These are phyloP conservation scores for Acronicta psi DNA, from an alignment of 2,888 invertebrate species.

Conservation along the genomic window DNA sequence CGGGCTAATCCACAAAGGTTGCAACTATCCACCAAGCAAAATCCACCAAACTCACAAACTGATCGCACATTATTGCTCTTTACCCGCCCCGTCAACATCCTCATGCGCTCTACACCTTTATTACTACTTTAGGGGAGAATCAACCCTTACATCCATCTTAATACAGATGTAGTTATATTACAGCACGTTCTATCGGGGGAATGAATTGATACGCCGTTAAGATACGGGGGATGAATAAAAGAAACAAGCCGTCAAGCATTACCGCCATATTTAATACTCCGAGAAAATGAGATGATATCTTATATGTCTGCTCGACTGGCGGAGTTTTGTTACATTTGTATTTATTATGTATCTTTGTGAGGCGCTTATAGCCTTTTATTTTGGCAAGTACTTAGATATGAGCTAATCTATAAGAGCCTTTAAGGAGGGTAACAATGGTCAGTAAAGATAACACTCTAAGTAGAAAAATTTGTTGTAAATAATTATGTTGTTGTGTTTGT, in stretches of 20 bases:
- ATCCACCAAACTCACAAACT: too few relatives aligned
- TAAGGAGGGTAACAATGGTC: background rate
- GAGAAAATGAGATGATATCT: constrained; percentile 38
- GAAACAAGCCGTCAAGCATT: constrained; percentile 46
- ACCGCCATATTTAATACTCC: constrained; percentile 44
- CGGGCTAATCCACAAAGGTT: background rate
- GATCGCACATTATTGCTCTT: background rate
- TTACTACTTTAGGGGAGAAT: constrained; percentile 2
- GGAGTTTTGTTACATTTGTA: constrained; percentile 14
- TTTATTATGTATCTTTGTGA: constrained; percentile 3
- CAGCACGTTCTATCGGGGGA: constrained; percentile 24
- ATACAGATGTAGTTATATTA: constrained; percentile 7
- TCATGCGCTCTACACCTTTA: constrained; percentile 11
- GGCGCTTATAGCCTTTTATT: background rate
- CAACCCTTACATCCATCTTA: constrained; percentile 39
- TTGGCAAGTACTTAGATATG: background rate
- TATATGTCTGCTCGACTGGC: constrained; percentile 20
- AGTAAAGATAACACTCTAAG: too few relatives aligned
- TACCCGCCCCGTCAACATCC: background rate
- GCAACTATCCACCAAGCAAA: too few relatives aligned
- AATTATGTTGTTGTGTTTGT: too few relatives aligned
- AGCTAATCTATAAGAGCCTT: background rate
- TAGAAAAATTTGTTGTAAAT: too few relatives aligned
- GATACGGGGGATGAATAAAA: constrained; percentile 55
- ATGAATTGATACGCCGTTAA: constrained; percentile 55